These are phyloP conservation scores for Eremobia ochroleuca DNA, from an alignment of 2,888 invertebrate genomes.

Conservation along the genomic window DNA sequence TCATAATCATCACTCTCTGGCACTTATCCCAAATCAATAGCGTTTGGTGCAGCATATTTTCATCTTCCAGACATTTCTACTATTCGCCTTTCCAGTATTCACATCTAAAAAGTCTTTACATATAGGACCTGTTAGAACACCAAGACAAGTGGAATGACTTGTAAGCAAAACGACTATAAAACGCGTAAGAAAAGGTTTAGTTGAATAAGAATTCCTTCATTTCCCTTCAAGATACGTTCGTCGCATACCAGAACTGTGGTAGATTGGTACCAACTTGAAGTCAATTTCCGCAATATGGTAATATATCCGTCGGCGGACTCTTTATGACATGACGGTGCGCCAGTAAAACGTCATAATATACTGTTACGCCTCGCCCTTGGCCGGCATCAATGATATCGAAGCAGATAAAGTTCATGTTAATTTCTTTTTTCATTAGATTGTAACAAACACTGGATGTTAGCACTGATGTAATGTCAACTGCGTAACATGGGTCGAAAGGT, in stretches of 20 bases:
- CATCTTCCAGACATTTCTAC: no score
- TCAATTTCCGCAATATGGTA: conserved; percentile 33
- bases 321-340: conserved; percentile 41
- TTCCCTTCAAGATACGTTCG: conserved; percentile 1
- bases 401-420: conserved; percentile 15
- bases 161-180: neutral
- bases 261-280: conserved; percentile 22
- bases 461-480: neutral
- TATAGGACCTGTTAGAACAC: neutral
- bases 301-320: conserved; percentile 22
- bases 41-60: neutral
- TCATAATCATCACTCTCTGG: neutral
- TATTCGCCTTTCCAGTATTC: no score
- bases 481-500: no score
- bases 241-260: neutral
- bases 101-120: neutral
- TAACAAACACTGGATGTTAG: neutral
- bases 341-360: conserved; percentile 48
- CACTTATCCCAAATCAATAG: neutral
- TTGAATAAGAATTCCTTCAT: conserved; percentile 5
- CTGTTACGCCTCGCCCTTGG: conserved; percentile 49
- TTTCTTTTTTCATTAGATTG: conserved; percentile 15
- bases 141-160: neutral
- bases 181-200: neutral
- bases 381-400: conserved; percentile 20